Conservation (phyloP, 2,113 vertebrate species). For the Oxyruncus cristatus region DNA sequence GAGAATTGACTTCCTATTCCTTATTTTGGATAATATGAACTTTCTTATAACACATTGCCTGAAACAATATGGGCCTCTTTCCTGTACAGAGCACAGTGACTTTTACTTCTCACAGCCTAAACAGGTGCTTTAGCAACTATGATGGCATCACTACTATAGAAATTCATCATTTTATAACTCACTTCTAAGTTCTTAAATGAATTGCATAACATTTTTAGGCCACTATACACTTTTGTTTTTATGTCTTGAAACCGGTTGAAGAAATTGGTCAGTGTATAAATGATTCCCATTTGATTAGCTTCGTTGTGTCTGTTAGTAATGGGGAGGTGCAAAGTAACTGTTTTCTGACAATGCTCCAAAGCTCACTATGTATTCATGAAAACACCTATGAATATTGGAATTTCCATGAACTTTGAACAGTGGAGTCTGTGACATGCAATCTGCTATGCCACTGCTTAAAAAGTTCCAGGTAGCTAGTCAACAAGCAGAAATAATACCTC, state of each 20-base stretch:
- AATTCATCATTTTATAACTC: neutral
- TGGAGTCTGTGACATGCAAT: neutral
- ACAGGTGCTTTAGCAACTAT: neutral
- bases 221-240: neutral
- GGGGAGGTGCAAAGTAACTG: neutral
- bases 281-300: neutral
- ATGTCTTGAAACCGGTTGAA: neutral
- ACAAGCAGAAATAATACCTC: neutral
- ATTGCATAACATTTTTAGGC: neutral
- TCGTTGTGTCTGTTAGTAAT: neutral
- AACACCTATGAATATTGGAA: neutral
- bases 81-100: neutral
- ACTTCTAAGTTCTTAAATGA: neutral
- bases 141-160: neutral
- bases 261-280: neutral
- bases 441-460: neutral
- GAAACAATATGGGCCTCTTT: neutral
- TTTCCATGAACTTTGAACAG: neutral
- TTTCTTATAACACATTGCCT: neutral
- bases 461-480: neutral
- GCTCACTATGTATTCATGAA: neutral
- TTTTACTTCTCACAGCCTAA: neutral
- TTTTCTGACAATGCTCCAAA: neutral
- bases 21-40: neutral
- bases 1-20: neutral